Conservation (phyloP, 2,888 invertebrate species). For the Ectemnius cavifrons region DNA sequence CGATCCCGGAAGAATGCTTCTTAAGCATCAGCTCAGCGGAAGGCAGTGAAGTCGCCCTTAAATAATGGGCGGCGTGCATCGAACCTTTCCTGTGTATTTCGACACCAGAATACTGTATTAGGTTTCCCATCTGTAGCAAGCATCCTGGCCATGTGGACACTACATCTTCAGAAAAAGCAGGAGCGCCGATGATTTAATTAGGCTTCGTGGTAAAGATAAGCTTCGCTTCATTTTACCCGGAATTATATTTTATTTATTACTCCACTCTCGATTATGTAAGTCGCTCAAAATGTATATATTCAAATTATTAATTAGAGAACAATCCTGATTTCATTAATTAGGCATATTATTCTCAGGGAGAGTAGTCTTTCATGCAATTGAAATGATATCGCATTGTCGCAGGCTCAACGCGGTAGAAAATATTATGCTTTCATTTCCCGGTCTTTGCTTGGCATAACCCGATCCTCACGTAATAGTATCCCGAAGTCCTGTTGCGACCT, state of each 20-base stretch:
- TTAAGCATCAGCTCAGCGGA: slow-evolving; percentile 35
- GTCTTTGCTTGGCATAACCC: not conserved
- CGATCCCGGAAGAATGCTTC: not conserved
- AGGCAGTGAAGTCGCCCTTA: slow-evolving; percentile 46
- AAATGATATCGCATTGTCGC: no score
- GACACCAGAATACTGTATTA: slow-evolving; percentile 7
- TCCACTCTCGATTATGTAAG: no score
- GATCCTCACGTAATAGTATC: not conserved
- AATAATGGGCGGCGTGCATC: slow-evolving; percentile 10
- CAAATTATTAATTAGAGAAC: no score
- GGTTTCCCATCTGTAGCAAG: not conserved
- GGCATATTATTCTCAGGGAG: no score
- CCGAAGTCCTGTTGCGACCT: not conserved
- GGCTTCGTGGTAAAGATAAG: no score
- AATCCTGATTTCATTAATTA: no score
- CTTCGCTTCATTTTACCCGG: no score
- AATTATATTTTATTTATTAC: no score
- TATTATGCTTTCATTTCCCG: slow-evolving; percentile 3
- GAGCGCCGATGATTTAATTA: no score
- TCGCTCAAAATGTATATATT: no score
- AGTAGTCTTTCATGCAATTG: no score
- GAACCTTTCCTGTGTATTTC: slow-evolving; percentile 13
- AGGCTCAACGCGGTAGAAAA: not conserved
- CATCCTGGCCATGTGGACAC: not conserved
- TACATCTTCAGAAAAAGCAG: no score